These are phyloP conservation scores for Drosophila bunnanda DNA, from an alignment of 2,888 invertebrate genomes.

Conservation along the genomic window DNA sequence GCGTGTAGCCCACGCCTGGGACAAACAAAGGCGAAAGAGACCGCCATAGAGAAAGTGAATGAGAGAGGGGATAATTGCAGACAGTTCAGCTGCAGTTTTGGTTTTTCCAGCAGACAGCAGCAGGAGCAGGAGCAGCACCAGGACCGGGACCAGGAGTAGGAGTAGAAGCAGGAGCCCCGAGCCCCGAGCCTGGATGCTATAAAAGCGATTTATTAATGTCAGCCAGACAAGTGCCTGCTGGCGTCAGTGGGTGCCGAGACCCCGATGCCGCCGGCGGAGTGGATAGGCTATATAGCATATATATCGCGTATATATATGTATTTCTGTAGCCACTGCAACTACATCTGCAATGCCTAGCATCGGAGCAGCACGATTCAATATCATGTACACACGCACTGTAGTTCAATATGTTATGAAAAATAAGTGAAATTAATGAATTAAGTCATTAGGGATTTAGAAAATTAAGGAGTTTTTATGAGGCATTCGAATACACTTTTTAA, in stretches of 20 bases:
- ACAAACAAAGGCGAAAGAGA: slow-evolving; percentile 45
- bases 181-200: slow-evolving; percentile 62
- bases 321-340: slow-evolving; percentile 1
- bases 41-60: slow-evolving; percentile 11
- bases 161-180: slow-evolving; percentile 11
- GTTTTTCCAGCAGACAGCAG: slow-evolving; percentile 26
- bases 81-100: slow-evolving; percentile 55
- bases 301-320: slow-evolving; percentile 1
- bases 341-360: slow-evolving; percentile 4
- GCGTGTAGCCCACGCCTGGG: slow-evolving; percentile 56
- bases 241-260: slow-evolving; percentile 49
- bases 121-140: neutral
- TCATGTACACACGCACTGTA: slow-evolving; percentile 11
- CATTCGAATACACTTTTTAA: neutral
- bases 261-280: slow-evolving; percentile 11
- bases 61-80: slow-evolving; percentile 33
- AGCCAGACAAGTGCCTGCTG: slow-evolving; percentile 72
- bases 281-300: slow-evolving; percentile 16
- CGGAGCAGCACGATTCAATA: slow-evolving; percentile 4
- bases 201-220: slow-evolving; percentile 80
- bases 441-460: neutral
- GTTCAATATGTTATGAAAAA: neutral
- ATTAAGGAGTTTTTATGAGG: neutral
- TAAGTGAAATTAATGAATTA: neutral
- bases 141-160: slow-evolving; percentile 1